Evolutionary conservation across 2,888 invertebrate genomes (phyloP), one percentile per base, ranked within the genome.

Genomic region (Sarcophaga carnaria): DNA sequence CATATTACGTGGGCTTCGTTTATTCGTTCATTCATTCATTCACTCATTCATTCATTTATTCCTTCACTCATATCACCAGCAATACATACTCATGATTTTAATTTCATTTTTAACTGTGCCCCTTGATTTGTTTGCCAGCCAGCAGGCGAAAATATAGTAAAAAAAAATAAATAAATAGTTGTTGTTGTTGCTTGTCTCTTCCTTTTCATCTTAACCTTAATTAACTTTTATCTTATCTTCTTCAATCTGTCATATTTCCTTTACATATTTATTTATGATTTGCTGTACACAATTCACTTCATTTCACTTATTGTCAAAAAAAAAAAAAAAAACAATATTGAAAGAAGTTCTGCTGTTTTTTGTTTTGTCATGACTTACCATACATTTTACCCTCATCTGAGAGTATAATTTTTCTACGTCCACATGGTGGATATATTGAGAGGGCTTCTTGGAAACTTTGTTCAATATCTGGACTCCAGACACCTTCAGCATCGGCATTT

Each of bases 331-430:
- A 54, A 2, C 14, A 54, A 54, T 54, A 54, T 54, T 14, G 17
- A 54, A 54, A 14, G 14, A 49, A 14, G 14, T 49, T 49, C n/a
- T 27, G 27, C 27, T 27, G 4, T 27, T 27, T 27, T 4, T 27
- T 27, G 27, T 27, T 27, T 63, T 54, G 12, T 45, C 37, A 37
- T 54, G 59, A 97, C 98, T 97, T 95, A 99, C 99, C 99, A 95
- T 99, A 99, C 99, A 99, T 99, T 96, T 99, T 99, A 93, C 99
- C 99, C 95, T 99, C 99, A 94, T 99, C 99, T 91, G 99, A 99
- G 92, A 99, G 96, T 92, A 99, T 99, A 94, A 99, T 99, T 96
- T 99, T 99, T 94, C 99, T 96, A 91, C 99, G 95, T 90, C 99
- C 99, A 94, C 99, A 99, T 89, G 99, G 99, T 88, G 99, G 99